Evolutionary conservation across 1,140 invertebrate genomes (phyloP), one percentile per base, ranked within the genome.

Genomic region (Phthorimaea operculella): DNA sequence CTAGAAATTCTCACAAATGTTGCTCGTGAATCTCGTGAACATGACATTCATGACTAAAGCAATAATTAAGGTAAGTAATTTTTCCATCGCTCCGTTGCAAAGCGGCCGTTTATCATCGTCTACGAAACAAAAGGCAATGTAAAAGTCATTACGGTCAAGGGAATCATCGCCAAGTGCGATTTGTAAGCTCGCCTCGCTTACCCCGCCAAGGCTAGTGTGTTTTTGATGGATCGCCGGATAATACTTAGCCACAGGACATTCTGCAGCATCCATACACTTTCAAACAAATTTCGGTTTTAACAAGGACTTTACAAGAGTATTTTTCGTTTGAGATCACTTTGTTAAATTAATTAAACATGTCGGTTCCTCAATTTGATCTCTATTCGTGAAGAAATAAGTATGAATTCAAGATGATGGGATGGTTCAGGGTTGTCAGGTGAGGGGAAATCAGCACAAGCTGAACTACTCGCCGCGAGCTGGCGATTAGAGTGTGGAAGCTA

Each of bases 151-250:
- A 73, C 61, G 67, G 68, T 58, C 68, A 63, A 69, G 59, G 62
- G 61, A 66, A 71, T 66, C 58, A 63, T 62, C 54, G 52, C 72
- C 65, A 75, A 58, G 53, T 47, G 60, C 65, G 57, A 73, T 76
- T 76, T 76, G 67, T 72, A 70, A 71, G 64, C 70, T 60, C 59
- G 59, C 60, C 11, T 47, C 44, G 21, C n/a, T n/a, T n/a, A n/a
- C n/a, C 57, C 58, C 62, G 64, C 57, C 70, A 64, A 57, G 56
- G 62, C 72, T 56, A 57, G 65, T 62, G 62, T 57, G 62, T 57
- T 76, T 70, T 70, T 73, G 70, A 76, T 72, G 68, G 67, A 76
- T 76, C 65, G 64, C 52, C 51, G 59, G 59, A 64, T 75, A 75
- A 73, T 73, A 68, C 63, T 61, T 51, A 69, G 64, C 64, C 60